Base-by-base conservation (phyloP, 2,797 vertebrate species). In the Eupleurogrammus muticus region DNA sequence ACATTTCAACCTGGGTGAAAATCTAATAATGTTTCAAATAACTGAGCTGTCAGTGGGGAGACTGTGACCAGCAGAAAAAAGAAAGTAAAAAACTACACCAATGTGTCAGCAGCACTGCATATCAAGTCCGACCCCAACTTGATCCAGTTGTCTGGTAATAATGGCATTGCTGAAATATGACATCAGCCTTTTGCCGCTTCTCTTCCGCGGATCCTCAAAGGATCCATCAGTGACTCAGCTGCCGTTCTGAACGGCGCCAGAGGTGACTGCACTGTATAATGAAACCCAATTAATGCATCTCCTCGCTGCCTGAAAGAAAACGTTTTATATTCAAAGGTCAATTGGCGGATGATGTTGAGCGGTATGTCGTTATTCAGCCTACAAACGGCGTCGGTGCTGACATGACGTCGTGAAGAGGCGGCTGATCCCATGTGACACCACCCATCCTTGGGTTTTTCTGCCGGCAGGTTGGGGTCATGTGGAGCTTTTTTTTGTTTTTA, bases 141-240 rank as follows among this genome's bases (percentile, higher is more conserved):
- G 36, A 57, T 57, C 35, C 35, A 71, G 46, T 23, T 19, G 46
- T 35, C n/a, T 64, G 52, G 24, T 36, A 44, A 57, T 50, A 51
- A 71, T 24, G 50, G 36, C 52, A 42, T 48, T 40, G 34, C 40
- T 60, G 34, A 32, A 54, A 44, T 28, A n/a, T 51, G 56, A 66
- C 49, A 40, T 47, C 3, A 66, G 21, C 34, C 6, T 61, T n/a
- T 46, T 23, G 21, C 13, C 4, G 19, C 28, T 49, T 53, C 48
- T 35, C 34, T 54, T 34, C 11, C n/a, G n/a, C 63, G 48, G 56
- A 24, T 64, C 38, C 20, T 20, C 61, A 20, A 44, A 60, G 20
- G 38, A 47, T 44, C 54, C 49, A 24, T 23, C 32, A 47, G 19
- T 35, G 44, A 44, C 40, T 66, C 49, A 40, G 53, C 46, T 13